Base-by-base conservation (phyloP, 2,888 invertebrate species). In the Eristalis arbustorum region DNA sequence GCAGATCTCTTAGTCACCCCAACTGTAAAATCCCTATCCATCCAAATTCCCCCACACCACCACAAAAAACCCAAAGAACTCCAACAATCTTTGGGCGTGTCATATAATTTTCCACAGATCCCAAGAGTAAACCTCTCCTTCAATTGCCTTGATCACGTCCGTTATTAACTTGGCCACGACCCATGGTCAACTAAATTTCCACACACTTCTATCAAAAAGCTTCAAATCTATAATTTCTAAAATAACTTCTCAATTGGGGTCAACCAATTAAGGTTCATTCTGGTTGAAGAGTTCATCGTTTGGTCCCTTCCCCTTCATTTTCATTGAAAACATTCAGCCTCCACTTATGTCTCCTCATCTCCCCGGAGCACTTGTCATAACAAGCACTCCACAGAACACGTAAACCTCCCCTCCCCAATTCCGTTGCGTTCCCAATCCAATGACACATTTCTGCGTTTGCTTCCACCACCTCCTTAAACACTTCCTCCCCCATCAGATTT, bases 181-280 rank as follows among this genome's bases (percentile, higher is more conserved):
- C 49, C 18, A 49, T 8, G 18, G 49, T 18, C 49, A 18, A 18
- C 49, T 49, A 25, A 25, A 59, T 28, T 59, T 25, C 23, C 25
- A 59, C 25, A 59, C 23, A 59, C 59, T 59, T 59, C 59, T 6
- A 49, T 49, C 49, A 49, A 18, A n/a, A 18, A 49, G 49, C 18
- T 49, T 49, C 49, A 8, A 18, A 49, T 49, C 49, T 49, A 49
- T 18, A 18, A 49, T 18, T 49, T 49, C 49, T 49, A 49, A 49
- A 49, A 49, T 49, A 49, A 49, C 49, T 49, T 25, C 59, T 59
- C 74, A 83, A 79, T 79, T 72, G 75, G 42, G 79, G 78, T 79
- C 78, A 83, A 74, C 75, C 63, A 79, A 79, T 75, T 72, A 83
- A 74, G 68, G 59, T 34, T 67, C 34, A 72, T 61, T 72, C 34